Base-by-base conservation (phyloP, 2,797 vertebrate genomes). In the Podargus strigoides region DNA sequence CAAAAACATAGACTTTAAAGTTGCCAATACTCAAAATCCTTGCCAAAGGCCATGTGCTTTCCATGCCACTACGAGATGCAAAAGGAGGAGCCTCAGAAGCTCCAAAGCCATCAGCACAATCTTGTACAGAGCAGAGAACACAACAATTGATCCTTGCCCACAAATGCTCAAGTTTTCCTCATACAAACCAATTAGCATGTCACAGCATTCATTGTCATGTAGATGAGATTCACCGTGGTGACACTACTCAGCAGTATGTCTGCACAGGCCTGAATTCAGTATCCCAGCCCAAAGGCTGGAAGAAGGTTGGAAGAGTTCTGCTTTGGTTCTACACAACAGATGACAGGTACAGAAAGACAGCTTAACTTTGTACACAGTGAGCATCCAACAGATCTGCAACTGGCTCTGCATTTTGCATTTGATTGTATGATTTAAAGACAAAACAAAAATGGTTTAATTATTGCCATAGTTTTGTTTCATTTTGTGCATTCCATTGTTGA, bases 301-400 rank as follows among this genome's bases (percentile, higher is more conserved):
- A 10, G 9, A 24, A 26, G n/a, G n/a, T n/a, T n/a, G 78, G 39
- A 67, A 62, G n/a, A 9, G 42, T 36, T n/a, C 53, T 72, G 36
- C 68, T 18, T 22, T 0, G 0, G 23, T 4, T 83, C 50, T 8
- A 9, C 1, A 0, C 13, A 9, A 5, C 2, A 47, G 17, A 16
- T 17, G 39, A 12, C 30, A 60, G 63, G 37, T 32, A 19, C 20
- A 27, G 32, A 15, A 39, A 62, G 80, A 49, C 0, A 3, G 30
- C 12, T 59, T 46, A 18, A 2, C 18, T 49, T 76, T 5, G 24
- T 12, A n/a, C n/a, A n/a, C 56, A 47, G 6, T 6, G 74, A 16
- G 5, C 41, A 56, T 12, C 23, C 6, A 47, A 23, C 58, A 36
- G 16, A 46, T 12, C 58, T 4, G 15, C 37, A 50, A 27, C 7